phyloP scores from a whole-genome alignment of 1,140 invertebrate species.

The Drosophila nikananu region DNA sequence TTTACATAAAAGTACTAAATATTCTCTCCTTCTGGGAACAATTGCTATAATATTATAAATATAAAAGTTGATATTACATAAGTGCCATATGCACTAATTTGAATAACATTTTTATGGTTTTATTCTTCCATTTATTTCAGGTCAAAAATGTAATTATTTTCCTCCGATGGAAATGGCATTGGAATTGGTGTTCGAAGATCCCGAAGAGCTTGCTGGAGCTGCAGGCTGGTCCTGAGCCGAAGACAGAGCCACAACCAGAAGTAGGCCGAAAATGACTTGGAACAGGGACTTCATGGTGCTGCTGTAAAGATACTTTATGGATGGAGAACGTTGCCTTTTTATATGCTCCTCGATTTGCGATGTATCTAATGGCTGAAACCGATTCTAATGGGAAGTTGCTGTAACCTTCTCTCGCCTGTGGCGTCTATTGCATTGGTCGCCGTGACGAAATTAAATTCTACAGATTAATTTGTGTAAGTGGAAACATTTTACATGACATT shows the following conservation, averaged over 20 bases:
- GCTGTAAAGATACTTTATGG: not conserved
- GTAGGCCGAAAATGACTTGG: not conserved
- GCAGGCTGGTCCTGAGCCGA: not conserved
- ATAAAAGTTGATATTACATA: not conserved
- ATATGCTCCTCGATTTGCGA: not conserved
- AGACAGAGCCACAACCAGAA: not conserved
- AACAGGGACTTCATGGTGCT: constrained; percentile 15
- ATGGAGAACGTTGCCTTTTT: not conserved
- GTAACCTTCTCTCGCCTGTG: constrained; percentile 22
- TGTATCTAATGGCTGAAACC: constrained; percentile 8
- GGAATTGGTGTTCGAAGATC: not conserved
- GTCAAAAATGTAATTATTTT: not conserved
- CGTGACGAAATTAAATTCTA: constrained; percentile 75
- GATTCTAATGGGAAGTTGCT: constrained; percentile 14
- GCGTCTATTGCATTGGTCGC: constrained; percentile 20
- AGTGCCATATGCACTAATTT: no score
- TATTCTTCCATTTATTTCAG: not conserved
- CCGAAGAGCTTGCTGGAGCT: no score
- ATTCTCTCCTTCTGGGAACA: no score
- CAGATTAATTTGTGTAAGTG: constrained; percentile 84
- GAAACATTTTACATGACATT: constrained; percentile 84
- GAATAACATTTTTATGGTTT: not conserved
- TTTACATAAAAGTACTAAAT: no score
- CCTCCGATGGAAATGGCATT: not conserved
- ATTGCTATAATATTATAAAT: not conserved